phyloP scores from a whole-genome alignment of 1,140 invertebrate genomes.

The Caenorhabditis briggsae region DNA sequence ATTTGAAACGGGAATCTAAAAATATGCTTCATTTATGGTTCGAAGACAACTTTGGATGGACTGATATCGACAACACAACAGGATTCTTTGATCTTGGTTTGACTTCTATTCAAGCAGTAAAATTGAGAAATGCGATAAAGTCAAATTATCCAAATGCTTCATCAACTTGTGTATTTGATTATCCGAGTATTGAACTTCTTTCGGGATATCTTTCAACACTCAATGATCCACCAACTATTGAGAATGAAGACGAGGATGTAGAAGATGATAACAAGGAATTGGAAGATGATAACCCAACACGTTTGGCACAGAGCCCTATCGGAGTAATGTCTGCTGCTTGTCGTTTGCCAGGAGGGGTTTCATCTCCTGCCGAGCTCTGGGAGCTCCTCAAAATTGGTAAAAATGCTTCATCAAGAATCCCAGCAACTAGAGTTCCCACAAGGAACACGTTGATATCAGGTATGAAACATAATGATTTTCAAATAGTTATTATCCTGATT shows the following conservation, averaged over 20 bases:
- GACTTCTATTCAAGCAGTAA: slow-evolving; percentile 51
- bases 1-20: slow-evolving; percentile 12
- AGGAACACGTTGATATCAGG: slow-evolving; percentile 63
- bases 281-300: background rate
- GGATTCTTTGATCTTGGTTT: slow-evolving; percentile 62
- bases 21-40: slow-evolving; percentile 54
- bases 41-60: slow-evolving; percentile 57
- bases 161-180: slow-evolving; percentile 55
- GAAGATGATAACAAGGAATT: background rate
- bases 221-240: background rate
- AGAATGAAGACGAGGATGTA: background rate
- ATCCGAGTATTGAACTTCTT: slow-evolving; percentile 52
- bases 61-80: slow-evolving; percentile 56
- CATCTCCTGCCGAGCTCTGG: slow-evolving; percentile 64
- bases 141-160: slow-evolving; percentile 52
- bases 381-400: slow-evolving; percentile 64
- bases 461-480: too few species aligned
- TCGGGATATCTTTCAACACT: slow-evolving; percentile 46
- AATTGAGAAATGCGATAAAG: slow-evolving; percentile 48
- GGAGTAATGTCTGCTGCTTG: slow-evolving; percentile 61
- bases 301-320: slow-evolving; percentile 42
- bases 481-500: too few species aligned
- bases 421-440: slow-evolving; percentile 58
- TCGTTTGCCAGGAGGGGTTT: slow-evolving; percentile 60
- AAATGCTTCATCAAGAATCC: slow-evolving; percentile 64